Evolutionary conservation across 2,113 vertebrate species (phyloP), one percentile per base, ranked within the genome.

Genomic region (Tragelaphus imberbis): DNA sequence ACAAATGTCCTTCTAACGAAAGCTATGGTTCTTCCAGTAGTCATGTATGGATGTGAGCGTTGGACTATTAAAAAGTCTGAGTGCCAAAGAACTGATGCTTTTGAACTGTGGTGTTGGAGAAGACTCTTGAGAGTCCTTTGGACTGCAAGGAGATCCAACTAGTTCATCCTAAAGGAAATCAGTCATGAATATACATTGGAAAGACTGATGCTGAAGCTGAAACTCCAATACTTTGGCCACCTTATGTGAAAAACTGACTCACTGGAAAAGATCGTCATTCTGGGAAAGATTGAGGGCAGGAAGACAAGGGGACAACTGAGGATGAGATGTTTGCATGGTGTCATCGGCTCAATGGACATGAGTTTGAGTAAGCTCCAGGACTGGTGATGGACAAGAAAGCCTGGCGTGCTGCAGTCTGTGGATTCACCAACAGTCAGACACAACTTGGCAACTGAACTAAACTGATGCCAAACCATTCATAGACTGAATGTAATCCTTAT

Each of bases 371-470:
- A 8, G 63, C 2, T 63, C 15, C 30, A 65, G 61, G 61, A 65
- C 6, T 65, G 15, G 30, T 65, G 63, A 65, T 65, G 63, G 15
- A n/a, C 63, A 33, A 2, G 30, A 15, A 65, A 65, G 63, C 15
- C 63, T 65, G 15, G 15, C 0, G 2, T 65, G 30, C 15, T n/a
- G 63, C 63, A 65, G 30, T n/a, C 63, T 7, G 9, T 33, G 61
- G 7, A 1, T 33, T n/a, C 1, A 0, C 30, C 7, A 65, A 65
- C 3, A 65, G 30, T 65, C 63, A n/a, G 30, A 65, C 7, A 65
- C 2, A 15, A 65, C 30, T n/a, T 33, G n/a, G 63, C 15, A 65
- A n/a, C 63, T n/a, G 30, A 65, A 65, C 15, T 65, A 30, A 33
- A n/a, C 30, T n/a, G 30, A n/a, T 65, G 7, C 3, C 14, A 65